Percentiles rank a stretch among this genome's conserved stretches.
Conservation (phyloP, 2,113 vertebrate species). For the Leucoraja erinaceus region DNA sequence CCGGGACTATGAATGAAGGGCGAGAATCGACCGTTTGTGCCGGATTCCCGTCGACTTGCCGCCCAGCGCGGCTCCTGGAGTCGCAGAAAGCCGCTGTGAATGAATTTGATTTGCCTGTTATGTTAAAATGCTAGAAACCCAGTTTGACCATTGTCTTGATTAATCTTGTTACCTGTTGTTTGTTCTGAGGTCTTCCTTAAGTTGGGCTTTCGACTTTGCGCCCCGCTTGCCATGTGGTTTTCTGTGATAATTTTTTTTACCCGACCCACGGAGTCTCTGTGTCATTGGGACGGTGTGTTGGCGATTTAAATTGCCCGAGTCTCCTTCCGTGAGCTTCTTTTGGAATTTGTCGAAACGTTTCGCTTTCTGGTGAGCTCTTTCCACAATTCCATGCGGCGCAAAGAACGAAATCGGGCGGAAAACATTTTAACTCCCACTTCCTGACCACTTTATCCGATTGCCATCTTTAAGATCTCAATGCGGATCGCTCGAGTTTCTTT, state of each 20-base stretch:
- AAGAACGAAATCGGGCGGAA: background rate
- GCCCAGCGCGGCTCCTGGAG: background rate
- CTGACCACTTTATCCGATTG: background rate
- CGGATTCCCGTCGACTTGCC: background rate
- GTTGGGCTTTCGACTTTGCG: background rate
- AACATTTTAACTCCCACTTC: background rate
- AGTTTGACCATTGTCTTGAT: conserved; percentile 25
- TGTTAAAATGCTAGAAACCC: conserved; percentile 31
- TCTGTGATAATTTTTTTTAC: background rate
- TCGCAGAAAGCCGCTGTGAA: background rate
- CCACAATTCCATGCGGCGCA: conserved; percentile 27
- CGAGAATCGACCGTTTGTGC: background rate
- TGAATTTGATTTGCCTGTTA: conserved; percentile 37
- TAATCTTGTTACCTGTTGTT: conserved; percentile 37
- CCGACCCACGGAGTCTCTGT: background rate
- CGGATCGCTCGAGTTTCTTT: conserved; percentile 9
- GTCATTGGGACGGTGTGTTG: background rate
- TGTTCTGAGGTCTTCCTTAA: background rate
- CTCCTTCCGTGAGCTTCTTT: conserved; percentile 15
- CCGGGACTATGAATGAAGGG: conserved; percentile 31
- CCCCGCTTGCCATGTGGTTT: conserved; percentile 4
- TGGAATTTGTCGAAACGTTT: conserved; percentile 35
- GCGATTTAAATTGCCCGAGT: background rate
- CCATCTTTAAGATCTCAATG: background rate
- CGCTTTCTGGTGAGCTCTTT: conserved; percentile 33